Conservation (phyloP, 1,140 invertebrate genomes). For the Vanessa tameamea region DNA sequence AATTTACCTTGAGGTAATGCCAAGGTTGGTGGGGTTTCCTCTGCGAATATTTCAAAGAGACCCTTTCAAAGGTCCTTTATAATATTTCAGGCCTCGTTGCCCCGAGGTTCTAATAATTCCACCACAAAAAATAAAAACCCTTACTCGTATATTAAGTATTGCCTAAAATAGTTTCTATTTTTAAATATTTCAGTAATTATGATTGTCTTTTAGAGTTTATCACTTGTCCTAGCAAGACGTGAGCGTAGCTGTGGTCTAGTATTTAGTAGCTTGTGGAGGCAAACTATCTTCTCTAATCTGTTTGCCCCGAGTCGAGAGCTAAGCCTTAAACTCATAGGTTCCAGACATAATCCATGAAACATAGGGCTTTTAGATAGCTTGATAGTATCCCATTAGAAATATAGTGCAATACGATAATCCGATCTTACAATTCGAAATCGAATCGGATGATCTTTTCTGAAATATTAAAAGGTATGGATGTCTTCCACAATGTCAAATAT, state of each 20-base stretch:
- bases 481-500: too few relatives aligned
- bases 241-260: neutral
- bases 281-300: conserved; percentile 12
- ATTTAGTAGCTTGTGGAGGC: neutral
- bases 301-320: conserved; percentile 1
- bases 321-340: conserved; percentile 9
- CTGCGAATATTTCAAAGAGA: too few relatives aligned
- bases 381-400: conserved; percentile 9
- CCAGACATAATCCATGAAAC: conserved; percentile 7
- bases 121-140: too few relatives aligned
- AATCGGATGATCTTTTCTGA: neutral
- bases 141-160: too few relatives aligned
- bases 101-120: too few relatives aligned
- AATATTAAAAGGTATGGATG: neutral
- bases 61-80: too few relatives aligned
- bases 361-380: conserved; percentile 4
- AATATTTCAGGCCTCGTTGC: too few relatives aligned
- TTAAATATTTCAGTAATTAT: too few relatives aligned
- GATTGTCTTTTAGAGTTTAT: too few relatives aligned
- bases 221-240: neutral
- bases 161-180: too few relatives aligned
- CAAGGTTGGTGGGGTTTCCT: too few relatives aligned
- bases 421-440: neutral
- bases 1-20: too few relatives aligned
- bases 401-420: conserved; percentile 8